phyloP scores from a whole-genome alignment of 2,888 invertebrate species.

The Pachymerium ferrugineum region DNA sequence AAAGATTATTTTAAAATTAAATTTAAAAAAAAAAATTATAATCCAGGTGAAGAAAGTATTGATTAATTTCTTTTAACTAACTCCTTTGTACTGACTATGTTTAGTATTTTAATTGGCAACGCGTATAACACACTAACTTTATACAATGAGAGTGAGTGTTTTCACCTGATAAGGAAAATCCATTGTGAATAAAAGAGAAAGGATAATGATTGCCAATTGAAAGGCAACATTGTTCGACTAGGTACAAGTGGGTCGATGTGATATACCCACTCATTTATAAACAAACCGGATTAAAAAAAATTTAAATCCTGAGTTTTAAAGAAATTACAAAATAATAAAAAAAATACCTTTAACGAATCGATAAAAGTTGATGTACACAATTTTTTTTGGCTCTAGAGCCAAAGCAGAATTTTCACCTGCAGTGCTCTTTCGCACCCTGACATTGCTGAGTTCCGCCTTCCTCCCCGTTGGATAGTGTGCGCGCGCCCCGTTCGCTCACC shows the following conservation, averaged over 20 bases:
- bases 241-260: neutral
- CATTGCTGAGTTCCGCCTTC: constrained; percentile 19
- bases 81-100: too few relatives aligned
- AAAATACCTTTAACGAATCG: too few relatives aligned
- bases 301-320: neutral
- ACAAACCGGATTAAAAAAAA: neutral
- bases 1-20: neutral
- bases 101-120: constrained; percentile 17
- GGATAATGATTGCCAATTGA: constrained; percentile 22
- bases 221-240: neutral
- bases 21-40: neutral
- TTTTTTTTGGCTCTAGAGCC: too few relatives aligned
- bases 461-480: constrained; percentile 17
- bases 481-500: constrained; percentile 15
- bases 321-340: neutral
- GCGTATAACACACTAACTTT: neutral
- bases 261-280: constrained; percentile 2
- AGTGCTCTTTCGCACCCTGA: constrained; percentile 14
- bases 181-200: neutral
- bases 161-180: constrained; percentile 22
- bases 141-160: constrained; percentile 22
- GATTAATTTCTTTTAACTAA: neutral
- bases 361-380: too few relatives aligned
- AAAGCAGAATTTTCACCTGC: constrained; percentile 18
- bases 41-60: neutral